phyloP scores from a whole-genome alignment of 2,888 invertebrate species.

The Drosophila gaucha region DNA sequence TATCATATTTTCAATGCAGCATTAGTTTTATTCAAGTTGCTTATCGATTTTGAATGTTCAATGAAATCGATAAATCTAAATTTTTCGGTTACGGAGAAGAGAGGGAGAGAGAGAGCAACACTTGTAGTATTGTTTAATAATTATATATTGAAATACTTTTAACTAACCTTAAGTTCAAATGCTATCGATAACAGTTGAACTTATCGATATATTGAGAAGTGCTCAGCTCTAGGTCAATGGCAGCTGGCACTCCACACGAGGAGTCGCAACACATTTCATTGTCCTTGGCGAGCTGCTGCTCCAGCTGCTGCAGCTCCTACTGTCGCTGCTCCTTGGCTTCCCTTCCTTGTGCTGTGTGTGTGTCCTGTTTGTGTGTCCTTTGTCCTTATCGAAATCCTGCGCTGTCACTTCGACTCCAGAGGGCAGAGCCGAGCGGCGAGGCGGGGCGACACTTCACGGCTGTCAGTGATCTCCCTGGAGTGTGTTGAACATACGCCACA shows the following conservation, averaged over 20 bases:
- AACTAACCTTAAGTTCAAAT: not conserved
- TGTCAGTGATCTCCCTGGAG: slow-evolving; percentile 77
- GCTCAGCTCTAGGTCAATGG: not conserved
- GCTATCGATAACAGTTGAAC: not conserved
- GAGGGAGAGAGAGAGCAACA: too few species aligned
- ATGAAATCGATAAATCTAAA: not conserved
- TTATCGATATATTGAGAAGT: slow-evolving; percentile 6
- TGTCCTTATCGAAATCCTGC: slow-evolving; percentile 73
- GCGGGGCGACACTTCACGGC: slow-evolving; percentile 62
- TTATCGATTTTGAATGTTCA: too few species aligned
- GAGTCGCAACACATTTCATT: slow-evolving; percentile 40
- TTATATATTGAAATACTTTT: not conserved
- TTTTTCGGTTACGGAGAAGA: not conserved
- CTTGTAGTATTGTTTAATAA: too few species aligned
- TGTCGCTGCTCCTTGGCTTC: slow-evolving; percentile 2
- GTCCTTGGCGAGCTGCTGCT: slow-evolving; percentile 29
- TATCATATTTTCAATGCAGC: too few species aligned
- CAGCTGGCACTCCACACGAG: slow-evolving; percentile 13
- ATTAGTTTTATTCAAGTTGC: too few species aligned
- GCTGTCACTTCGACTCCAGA: slow-evolving; percentile 64
- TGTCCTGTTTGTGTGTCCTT: slow-evolving; percentile 22
- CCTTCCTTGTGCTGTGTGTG: not conserved
- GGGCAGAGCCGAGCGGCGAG: not conserved
- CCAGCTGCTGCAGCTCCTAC: not conserved
- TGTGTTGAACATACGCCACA: slow-evolving; percentile 68